Base-by-base conservation (phyloP, 2,797 vertebrate genomes). In the Dromococcyx pavoninus region DNA sequence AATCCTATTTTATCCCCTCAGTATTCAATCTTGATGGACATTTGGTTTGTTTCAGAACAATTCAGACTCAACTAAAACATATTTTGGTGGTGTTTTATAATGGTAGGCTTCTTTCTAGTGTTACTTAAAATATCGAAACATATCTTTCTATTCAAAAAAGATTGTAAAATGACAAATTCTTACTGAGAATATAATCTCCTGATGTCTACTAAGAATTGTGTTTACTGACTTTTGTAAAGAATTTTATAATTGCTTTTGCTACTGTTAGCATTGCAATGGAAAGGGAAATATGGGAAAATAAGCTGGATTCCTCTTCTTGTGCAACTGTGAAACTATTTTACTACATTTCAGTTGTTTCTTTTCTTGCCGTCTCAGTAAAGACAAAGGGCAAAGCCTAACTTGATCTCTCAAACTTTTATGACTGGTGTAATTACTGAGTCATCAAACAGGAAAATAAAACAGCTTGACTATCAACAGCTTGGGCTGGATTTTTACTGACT, bases 1-100 rank as follows among this genome's bases (percentile, higher is more conserved):
- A 75, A 80, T 78, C 65, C 30, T 64, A 23, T 84, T 92, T 93
- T 32, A 67, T 43, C 67, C 44, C 37, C 57, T 91, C 46, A n/a
- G 37, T 85, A 73, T 91, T 95, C 57, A 67, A 15, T 81, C 74
- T 69, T 62, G 58, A 37, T 37, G 44, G 72, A 89, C 43, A 37
- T 86, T 48, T 89, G 32, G 53, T 89, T 95, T 95, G 32, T 77
- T 95, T 91, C 81, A 77, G 43, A 88, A 74, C 33, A 92, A n/a
- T 37, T 86, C 19, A 67, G 54, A 73, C 57, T 91, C 41, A 91
- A 33, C 35, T 83, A n/a, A 86, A 92, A 69, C 32, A 18, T 53
- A 46, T 82, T 88, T 91, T 86, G 46, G 5, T 73, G 65, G 4
- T 78, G n/a, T 15, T 92, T 95, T 58, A 16, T 44, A 73, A n/a